Evolutionary conservation across 2,797 vertebrate genomes (phyloP), one percentile per base, ranked within the genome.

Genomic region (Fistularia tabacaria): DNA sequence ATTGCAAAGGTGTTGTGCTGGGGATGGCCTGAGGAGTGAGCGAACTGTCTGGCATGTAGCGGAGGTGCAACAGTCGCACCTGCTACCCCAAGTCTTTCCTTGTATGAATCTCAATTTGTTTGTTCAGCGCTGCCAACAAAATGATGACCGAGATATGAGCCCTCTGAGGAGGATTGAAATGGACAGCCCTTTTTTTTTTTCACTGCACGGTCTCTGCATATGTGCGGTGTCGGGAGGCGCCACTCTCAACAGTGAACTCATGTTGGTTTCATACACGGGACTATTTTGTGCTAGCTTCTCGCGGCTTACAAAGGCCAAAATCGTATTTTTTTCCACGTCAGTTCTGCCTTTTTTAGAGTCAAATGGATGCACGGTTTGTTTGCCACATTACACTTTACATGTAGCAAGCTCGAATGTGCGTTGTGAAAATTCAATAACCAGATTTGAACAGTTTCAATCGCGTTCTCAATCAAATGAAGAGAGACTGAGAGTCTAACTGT

Each of bases 101-200:
- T 66, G 77, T 71, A 75, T 76, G 73, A 81, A 83, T 82, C 82
- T 81, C 80, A 75, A 80, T 87, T 83, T 86, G 76, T 87, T 82
- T 86, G 76, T 73, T 81, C 83, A 83, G 74, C 55, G 56, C 1
- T 76, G 73, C 67, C 64, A 72, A 55, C 76, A 74, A 67, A 56
- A 46, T 13, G 7, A 71, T 45, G 51, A 75, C 77, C 69, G 62
- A 77, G 69, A 79, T 64, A 76, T 49, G 62, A 70, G 54, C 60
- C 66, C 60, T 67, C 64, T 39, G 59, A 73, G 69, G 66, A 56
- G 54, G 69, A 52, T 13, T 62, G 57, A 48, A 59, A 49, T 9
- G 41, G 68, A 54, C 47, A 36, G 42, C 42, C 15, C 49, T 15
- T 63, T 42, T 59, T 58, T 66, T 64, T 70, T 81, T 76, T 62